Evolutionary conservation across 2,888 invertebrate species (phyloP).

Genomic region (Synanthedon vespiformis): DNA sequence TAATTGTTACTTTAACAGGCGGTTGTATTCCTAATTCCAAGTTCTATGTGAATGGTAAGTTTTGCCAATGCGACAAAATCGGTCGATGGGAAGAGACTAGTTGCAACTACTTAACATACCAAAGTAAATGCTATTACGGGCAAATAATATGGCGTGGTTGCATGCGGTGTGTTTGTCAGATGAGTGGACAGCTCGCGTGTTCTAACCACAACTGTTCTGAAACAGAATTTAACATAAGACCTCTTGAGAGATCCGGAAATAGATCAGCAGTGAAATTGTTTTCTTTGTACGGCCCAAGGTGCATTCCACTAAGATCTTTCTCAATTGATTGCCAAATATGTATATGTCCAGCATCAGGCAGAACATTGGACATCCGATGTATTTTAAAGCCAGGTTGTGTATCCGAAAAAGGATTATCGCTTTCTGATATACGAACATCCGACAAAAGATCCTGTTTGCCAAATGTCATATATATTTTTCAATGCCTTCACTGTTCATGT

Average conservation of each 20-base stretch:
- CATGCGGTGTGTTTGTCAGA: constrained; percentile 45
- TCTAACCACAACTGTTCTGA: constrained; percentile 28
- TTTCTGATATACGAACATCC: constrained; percentile 9
- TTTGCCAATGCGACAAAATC: constrained; percentile 37
- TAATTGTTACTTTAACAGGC: too few species aligned
- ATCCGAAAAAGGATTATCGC: constrained; percentile 12
- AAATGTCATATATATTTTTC: constrained; percentile 49
- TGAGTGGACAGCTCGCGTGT: constrained; percentile 37
- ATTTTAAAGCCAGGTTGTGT: constrained; percentile 39
- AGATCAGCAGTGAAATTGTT: constrained; percentile 1
- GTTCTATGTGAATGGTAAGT: constrained; percentile 33
- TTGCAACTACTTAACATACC: constrained; percentile 27
- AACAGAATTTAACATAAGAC: not conserved
- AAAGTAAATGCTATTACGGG: constrained; percentile 35
- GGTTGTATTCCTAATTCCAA: constrained; percentile 45
- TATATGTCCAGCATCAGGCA: constrained; percentile 46
- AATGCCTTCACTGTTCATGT: constrained; percentile 48
- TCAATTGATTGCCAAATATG: constrained; percentile 51
- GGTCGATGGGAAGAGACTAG: constrained; percentile 37
- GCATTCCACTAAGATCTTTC: constrained; percentile 45
- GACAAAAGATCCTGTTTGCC: constrained; percentile 41
- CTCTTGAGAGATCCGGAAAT: not conserved
- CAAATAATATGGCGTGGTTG: constrained; percentile 46
- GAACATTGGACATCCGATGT: constrained; percentile 41
- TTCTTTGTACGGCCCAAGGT: constrained; percentile 16